These are phyloP conservation scores for Drosophila affinis DNA, from an alignment of 2,888 invertebrate genomes.

Conservation along the genomic window DNA sequence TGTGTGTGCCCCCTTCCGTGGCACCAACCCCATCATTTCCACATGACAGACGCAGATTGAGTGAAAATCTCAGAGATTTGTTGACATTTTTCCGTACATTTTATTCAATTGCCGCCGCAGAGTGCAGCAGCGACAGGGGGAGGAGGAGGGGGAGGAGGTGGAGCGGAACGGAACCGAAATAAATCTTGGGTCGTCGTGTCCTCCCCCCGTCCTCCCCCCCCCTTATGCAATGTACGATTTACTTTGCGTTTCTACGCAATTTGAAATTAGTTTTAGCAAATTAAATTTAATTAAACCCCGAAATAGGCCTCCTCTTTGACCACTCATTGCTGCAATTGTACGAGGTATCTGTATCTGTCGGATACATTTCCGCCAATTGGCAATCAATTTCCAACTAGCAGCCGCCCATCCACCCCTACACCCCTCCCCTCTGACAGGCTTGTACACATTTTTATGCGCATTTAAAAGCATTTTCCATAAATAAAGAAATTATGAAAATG, in stretches of 20 bases:
- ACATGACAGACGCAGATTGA: slow-evolving; percentile 68
- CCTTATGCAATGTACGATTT: slow-evolving; percentile 47
- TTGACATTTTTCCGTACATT: slow-evolving; percentile 49
- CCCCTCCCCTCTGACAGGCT: slow-evolving; percentile 6
- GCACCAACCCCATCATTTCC: slow-evolving; percentile 38
- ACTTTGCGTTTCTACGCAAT: slow-evolving; percentile 53
- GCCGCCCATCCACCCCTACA: not conserved
- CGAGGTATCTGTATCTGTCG: not conserved
- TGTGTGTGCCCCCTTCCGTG: slow-evolving; percentile 1
- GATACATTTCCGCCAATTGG: slow-evolving; percentile 13
- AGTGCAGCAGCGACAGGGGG: too few species aligned
- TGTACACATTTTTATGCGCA: slow-evolving; percentile 61
- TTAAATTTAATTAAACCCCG: slow-evolving; percentile 62
- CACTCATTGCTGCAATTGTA: slow-evolving; percentile 23
- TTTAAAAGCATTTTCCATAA: slow-evolving; percentile 80
- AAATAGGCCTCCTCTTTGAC: slow-evolving; percentile 29
- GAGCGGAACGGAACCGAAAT: slow-evolving; percentile 18
- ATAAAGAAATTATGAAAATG: slow-evolving; percentile 69
- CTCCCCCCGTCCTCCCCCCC: not conserved
- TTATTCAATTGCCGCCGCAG: slow-evolving; percentile 33
- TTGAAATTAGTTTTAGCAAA: slow-evolving; percentile 53
- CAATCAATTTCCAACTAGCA: slow-evolving; percentile 21
- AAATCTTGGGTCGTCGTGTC: slow-evolving; percentile 20
- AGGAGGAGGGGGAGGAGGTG: not conserved
- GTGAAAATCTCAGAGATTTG: slow-evolving; percentile 70